These are phyloP conservation scores for Petaurus breviceps DNA, from an alignment of 2,113 vertebrate species.

Conservation along the genomic window DNA sequence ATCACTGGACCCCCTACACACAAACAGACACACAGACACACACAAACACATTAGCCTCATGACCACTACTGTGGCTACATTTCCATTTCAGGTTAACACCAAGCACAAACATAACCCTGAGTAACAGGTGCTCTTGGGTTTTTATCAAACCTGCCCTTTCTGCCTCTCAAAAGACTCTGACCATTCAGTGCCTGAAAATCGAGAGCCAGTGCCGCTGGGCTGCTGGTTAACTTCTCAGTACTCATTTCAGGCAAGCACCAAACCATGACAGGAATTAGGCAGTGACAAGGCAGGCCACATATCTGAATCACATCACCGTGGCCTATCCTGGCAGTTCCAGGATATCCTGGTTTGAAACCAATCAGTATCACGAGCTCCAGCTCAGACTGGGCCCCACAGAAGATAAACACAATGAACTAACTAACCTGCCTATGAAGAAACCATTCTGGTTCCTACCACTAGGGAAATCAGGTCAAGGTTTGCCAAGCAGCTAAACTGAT, in stretches of 20 bases:
- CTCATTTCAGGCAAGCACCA: background rate
- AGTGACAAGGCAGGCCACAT: background rate
- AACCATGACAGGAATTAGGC: background rate
- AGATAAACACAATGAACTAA: constrained; percentile 65
- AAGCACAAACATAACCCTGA: background rate
- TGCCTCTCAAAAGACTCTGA: background rate
- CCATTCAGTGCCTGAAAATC: background rate
- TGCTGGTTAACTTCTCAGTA: background rate
- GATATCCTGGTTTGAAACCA: constrained; percentile 79
- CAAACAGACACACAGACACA: no score
- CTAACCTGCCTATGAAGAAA: constrained; percentile 60
- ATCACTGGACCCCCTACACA: no score
- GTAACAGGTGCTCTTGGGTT: background rate
- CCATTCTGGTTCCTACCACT: constrained; percentile 1
- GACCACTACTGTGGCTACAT: background rate
- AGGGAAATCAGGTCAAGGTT: constrained; percentile 14
- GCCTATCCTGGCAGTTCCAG: constrained; percentile 56
- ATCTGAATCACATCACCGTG: background rate
- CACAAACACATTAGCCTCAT: background rate
- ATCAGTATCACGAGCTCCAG: constrained; percentile 66
- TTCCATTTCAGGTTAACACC: background rate
- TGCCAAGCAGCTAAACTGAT: background rate
- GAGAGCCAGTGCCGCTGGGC: background rate
- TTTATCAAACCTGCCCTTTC: background rate
- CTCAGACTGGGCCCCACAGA: constrained; percentile 46